Percentiles rank a stretch among this genome's conserved stretches.
Evolutionary conservation across 2,797 vertebrate species (phyloP).

Genomic region (Cyprinodon diabolis): DNA sequence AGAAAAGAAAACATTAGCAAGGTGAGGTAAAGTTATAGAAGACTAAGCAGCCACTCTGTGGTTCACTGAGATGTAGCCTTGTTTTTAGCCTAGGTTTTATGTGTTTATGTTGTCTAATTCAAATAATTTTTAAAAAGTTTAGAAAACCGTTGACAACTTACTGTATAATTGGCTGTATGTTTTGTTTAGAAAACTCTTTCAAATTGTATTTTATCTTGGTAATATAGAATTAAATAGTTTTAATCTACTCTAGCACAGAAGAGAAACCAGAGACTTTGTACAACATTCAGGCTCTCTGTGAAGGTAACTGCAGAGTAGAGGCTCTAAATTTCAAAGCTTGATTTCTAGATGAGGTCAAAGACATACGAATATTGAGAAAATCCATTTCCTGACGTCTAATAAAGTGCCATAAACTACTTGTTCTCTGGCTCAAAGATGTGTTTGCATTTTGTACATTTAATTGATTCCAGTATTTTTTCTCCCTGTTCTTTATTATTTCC

Average conservation of each 20-base stretch:
- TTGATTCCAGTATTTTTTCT: too few species aligned
- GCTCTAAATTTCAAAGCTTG: neutral
- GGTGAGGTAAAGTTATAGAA: neutral
- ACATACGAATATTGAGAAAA: neutral
- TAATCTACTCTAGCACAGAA: neutral
- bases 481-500: neutral
- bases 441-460: neutral
- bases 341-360: neutral
- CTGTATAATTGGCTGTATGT: neutral
- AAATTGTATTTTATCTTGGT: neutral
- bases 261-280: neutral
- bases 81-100: neutral
- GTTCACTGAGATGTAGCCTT: neutral
- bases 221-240: neutral
- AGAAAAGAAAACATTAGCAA: neutral
- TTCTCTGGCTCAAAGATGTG: neutral
- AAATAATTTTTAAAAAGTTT: too few species aligned
- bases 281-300: neutral
- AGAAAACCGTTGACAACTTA: neutral
- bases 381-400: neutral
- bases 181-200: neutral
- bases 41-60: neutral
- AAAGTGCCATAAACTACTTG: neutral
- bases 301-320: neutral
- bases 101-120: too few species aligned